Conservation (phyloP, 2,797 vertebrate species). For the Scolopax bukidnonensis region DNA sequence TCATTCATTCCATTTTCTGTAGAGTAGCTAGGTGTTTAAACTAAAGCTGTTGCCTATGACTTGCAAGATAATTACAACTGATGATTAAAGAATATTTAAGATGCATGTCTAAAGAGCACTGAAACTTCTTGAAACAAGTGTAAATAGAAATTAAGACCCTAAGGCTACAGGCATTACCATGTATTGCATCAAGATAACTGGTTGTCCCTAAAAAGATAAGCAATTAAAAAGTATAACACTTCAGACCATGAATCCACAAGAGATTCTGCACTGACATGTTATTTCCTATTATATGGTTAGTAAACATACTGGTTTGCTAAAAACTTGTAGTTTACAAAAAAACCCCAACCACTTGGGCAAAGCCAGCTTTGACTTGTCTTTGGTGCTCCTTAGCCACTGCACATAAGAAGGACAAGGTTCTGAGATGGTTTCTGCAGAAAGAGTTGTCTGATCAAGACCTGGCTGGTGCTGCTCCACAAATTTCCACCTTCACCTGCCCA, state of each 20-base stretch:
- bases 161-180: neutral
- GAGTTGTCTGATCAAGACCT: neutral
- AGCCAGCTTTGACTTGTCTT: neutral
- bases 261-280: neutral
- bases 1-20: neutral
- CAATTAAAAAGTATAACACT: neutral
- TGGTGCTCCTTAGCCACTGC: neutral
- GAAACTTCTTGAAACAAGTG: neutral
- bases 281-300: neutral
- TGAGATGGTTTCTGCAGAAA: neutral
- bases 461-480: neutral
- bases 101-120: neutral
- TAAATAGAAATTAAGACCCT: constrained; percentile 32
- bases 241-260: neutral
- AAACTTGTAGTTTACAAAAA: neutral
- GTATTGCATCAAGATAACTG: neutral
- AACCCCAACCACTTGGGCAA: neutral
- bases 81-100: constrained; percentile 25
- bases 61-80: constrained; percentile 9
- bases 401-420: neutral
- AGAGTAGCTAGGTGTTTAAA: neutral
- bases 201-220: neutral
- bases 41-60: neutral
- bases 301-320: neutral
- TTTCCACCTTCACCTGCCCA: neutral